Percentiles rank a stretch among this genome's conserved stretches.
phyloP scores from a whole-genome alignment of 2,888 invertebrate genomes.

The Pollenia amentaria region DNA sequence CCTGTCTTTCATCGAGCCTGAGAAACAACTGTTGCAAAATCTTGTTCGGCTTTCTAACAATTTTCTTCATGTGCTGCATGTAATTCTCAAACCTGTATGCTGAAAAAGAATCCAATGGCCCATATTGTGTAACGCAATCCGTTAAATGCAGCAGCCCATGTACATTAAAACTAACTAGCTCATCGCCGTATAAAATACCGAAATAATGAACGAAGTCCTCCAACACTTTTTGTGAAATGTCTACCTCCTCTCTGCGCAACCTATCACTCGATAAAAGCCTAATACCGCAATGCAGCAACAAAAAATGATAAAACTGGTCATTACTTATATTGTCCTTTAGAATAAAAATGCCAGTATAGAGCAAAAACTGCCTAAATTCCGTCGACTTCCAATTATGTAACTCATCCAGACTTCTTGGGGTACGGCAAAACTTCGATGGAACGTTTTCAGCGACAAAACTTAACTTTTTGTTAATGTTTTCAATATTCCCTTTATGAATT shows the following conservation, averaged over 20 bases:
- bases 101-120: no score
- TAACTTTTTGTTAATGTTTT: conserved; percentile 43
- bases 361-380: conserved; percentile 54
- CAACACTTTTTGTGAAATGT: conserved; percentile 42
- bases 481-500: conserved; percentile 38
- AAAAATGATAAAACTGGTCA: conserved; percentile 46
- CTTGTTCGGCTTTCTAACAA: no score
- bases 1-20: no score
- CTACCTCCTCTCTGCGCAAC: neutral
- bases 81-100: no score
- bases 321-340: conserved; percentile 25
- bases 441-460: conserved; percentile 32
- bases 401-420: conserved; percentile 26
- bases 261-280: conserved; percentile 38
- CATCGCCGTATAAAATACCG: neutral
- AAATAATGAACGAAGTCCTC: conserved; percentile 48
- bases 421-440: conserved; percentile 52
- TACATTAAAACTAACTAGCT: no score
- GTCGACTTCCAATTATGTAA: conserved; percentile 39
- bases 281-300: conserved; percentile 45
- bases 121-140: no score
- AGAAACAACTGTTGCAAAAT: no score
- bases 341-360: conserved; percentile 51
- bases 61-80: no score
- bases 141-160: no score